phyloP scores from a whole-genome alignment of 2,797 vertebrate genomes.

The Gymnodraco acuticeps region DNA sequence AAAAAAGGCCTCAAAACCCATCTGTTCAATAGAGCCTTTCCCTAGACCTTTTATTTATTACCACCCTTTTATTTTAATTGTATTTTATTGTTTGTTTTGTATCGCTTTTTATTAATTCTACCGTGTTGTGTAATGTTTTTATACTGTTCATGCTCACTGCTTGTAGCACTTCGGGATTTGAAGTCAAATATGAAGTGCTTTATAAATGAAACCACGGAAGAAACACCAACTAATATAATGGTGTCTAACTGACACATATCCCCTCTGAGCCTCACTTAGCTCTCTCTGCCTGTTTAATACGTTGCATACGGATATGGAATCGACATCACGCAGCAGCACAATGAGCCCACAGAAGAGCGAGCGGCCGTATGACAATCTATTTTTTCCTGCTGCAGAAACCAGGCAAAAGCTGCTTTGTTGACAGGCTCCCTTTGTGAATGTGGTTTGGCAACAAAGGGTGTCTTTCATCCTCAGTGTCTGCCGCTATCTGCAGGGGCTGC shows the following conservation, averaged over 20 bases:
- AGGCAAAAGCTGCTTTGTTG: conserved; percentile 69
- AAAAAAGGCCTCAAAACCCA: no score
- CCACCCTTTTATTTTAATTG: no score
- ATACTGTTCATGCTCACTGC: no score
- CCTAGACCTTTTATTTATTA: no score
- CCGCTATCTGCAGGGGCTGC: conserved; percentile 66
- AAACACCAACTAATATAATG: background rate
- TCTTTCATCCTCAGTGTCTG: conserved; percentile 70
- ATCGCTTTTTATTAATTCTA: no score
- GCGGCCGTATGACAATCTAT: conserved; percentile 51
- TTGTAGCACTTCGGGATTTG: no score
- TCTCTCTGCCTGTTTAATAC: conserved; percentile 26
- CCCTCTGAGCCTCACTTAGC: conserved; percentile 2
- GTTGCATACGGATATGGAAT: conserved; percentile 35
- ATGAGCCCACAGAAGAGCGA: conserved; percentile 33
- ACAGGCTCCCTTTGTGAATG: conserved; percentile 64
- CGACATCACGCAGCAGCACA: conserved; percentile 30
- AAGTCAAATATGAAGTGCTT: no score
- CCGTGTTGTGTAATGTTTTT: no score
- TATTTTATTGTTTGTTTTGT: no score
- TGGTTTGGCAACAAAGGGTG: conserved; percentile 68
- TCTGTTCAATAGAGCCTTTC: no score
- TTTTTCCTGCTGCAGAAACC: conserved; percentile 42
- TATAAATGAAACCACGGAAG: no score
- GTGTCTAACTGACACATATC: background rate